Evolutionary conservation across 2,113 vertebrate species (phyloP).

Genomic region (Glaucomys volans): DNA sequence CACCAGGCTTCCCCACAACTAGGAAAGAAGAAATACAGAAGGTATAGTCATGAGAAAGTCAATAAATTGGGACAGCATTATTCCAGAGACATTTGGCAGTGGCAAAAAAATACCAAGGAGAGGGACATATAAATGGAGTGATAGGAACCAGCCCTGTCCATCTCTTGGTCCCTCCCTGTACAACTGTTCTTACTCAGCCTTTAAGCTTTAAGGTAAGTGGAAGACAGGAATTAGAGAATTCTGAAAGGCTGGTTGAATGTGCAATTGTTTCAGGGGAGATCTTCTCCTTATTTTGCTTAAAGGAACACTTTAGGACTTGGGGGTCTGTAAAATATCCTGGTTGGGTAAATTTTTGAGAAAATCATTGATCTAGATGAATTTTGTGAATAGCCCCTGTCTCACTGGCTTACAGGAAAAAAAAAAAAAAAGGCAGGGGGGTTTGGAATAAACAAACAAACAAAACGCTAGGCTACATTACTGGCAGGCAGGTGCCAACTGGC

Average conservation of each 20-base stretch:
- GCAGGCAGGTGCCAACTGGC: neutral
- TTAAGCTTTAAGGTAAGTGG: neutral
- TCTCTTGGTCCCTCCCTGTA: neutral
- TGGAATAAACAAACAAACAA: slow-evolving; percentile 48
- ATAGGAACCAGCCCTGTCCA: neutral
- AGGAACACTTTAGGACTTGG: neutral
- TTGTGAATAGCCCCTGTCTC: neutral
- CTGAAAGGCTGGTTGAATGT: neutral
- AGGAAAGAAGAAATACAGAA: neutral
- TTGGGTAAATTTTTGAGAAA: neutral
- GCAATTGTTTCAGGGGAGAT: neutral
- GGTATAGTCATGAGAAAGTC: neutral
- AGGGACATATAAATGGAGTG: neutral
- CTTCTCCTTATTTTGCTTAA: slow-evolving; percentile 26
- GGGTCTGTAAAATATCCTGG: neutral
- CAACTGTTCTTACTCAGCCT: neutral
- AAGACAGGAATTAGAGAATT: neutral
- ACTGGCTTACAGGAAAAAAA: neutral
- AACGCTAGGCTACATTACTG: neutral
- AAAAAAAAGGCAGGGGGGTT: neutral
- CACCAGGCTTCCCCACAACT: neutral
- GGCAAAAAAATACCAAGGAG: neutral
- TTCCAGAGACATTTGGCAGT: neutral
- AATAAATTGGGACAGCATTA: neutral
- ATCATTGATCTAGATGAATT: neutral